These are phyloP conservation scores for Drosophila pseudoananassae DNA, from an alignment of 1,140 invertebrate genomes.

Conservation along the genomic window DNA sequence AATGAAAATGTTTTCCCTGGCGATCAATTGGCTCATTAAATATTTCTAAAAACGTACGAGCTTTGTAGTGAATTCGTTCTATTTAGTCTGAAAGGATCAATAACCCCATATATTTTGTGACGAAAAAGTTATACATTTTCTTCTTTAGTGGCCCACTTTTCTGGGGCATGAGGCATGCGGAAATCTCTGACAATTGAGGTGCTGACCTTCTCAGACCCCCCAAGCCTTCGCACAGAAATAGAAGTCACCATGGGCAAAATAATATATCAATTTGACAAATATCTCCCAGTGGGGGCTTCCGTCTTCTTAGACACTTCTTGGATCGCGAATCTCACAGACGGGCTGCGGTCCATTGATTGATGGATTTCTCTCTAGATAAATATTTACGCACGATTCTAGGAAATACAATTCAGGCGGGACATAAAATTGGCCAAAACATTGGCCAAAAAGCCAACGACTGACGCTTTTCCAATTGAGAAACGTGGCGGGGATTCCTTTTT, in stretches of 20 bases:
- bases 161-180: slow-evolving; percentile 38
- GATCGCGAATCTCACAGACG: slow-evolving; percentile 6
- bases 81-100: slow-evolving; percentile 25
- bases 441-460: slow-evolving; percentile 15
- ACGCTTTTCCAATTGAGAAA: slow-evolving; percentile 24
- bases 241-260: slow-evolving; percentile 34
- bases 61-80: neutral
- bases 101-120: slow-evolving; percentile 30
- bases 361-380: slow-evolving; percentile 58
- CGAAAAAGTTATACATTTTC: slow-evolving; percentile 29
- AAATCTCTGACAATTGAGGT: slow-evolving; percentile 50
- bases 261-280: slow-evolving; percentile 68
- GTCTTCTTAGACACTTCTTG: neutral
- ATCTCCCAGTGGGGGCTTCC: slow-evolving; percentile 13
- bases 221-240: too few species aligned
- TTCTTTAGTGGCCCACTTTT: slow-evolving; percentile 43
- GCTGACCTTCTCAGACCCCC: slow-evolving; percentile 30
- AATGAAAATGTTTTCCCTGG: slow-evolving; percentile 24
- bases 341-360: slow-evolving; percentile 53
- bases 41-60: slow-evolving; percentile 14
- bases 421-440: slow-evolving; percentile 42
- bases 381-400: slow-evolving; percentile 68
- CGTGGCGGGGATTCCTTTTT: slow-evolving; percentile 36
- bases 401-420: slow-evolving; percentile 64
- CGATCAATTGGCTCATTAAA: slow-evolving; percentile 40